These are phyloP conservation scores for Poecilia latipinna DNA, from an alignment of 2,113 vertebrate species.

Conservation along the genomic window DNA sequence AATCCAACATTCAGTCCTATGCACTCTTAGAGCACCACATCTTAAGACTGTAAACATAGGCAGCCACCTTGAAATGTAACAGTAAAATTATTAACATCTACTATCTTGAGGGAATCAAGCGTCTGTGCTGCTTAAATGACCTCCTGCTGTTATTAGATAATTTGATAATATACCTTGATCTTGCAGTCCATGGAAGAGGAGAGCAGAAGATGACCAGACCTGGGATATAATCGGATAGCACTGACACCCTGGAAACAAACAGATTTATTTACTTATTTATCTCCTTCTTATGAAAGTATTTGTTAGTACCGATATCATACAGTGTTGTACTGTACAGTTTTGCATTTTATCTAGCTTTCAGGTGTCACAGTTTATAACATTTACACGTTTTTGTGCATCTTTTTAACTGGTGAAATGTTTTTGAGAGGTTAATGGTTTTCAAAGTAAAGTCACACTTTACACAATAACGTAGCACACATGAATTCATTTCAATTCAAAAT, in stretches of 20 bases:
- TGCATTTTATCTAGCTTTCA: too few relatives aligned
- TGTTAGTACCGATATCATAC: too few relatives aligned
- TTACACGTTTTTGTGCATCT: too few relatives aligned
- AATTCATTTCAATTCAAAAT: too few relatives aligned
- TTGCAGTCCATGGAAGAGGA: slow-evolving; percentile 99
- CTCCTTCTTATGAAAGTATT: too few relatives aligned
- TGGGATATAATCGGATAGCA: slow-evolving; percentile 93
- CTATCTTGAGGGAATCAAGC: not conserved
- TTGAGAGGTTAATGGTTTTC: too few relatives aligned
- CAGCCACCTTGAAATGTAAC: not conserved
- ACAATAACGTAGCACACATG: too few relatives aligned
- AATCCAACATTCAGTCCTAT: not conserved
- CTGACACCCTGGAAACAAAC: slow-evolving; percentile 88
- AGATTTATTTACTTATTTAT: too few relatives aligned
- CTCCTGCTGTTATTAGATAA: not conserved
- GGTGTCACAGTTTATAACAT: too few relatives aligned
- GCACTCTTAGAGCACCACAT: not conserved
- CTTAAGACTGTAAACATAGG: not conserved
- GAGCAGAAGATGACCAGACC: slow-evolving; percentile 92
- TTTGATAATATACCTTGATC: slow-evolving; percentile 87
- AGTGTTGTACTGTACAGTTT: too few relatives aligned
- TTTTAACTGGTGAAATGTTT: too few relatives aligned
- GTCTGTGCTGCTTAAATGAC: not conserved
- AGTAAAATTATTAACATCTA: not conserved
- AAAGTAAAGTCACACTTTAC: too few relatives aligned